Percentiles rank a stretch among this genome's conserved stretches.
These are phyloP conservation scores for Onychostoma macrolepis DNA, from an alignment of 2,113 vertebrate genomes.

Conservation along the genomic window DNA sequence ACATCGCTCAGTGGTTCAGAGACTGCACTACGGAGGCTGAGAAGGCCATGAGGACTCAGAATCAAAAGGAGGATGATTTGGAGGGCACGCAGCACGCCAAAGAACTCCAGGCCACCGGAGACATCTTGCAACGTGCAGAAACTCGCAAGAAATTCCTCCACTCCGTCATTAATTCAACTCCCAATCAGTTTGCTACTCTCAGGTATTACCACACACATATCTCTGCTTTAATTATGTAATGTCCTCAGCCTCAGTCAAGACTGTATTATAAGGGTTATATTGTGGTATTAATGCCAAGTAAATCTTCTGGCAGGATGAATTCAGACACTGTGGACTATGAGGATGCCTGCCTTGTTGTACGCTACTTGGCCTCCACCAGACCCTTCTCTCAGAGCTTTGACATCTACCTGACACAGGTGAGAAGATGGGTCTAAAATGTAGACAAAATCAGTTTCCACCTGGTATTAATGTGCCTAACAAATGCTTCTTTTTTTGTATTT, in stretches of 20 bases:
- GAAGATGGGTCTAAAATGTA: slow-evolving; percentile 36
- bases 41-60: slow-evolving; percentile 92
- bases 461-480: not conserved
- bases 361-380: slow-evolving; percentile 99
- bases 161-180: slow-evolving; percentile 86
- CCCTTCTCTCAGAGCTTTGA: slow-evolving; percentile 99
- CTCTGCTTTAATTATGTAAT: not conserved
- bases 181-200: slow-evolving; percentile 88
- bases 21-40: slow-evolving; percentile 94
- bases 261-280: not conserved
- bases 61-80: slow-evolving; percentile 87
- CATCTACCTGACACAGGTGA: slow-evolving; percentile 99
- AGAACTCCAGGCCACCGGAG: slow-evolving; percentile 90
- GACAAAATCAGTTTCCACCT: not conserved
- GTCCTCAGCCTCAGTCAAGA: not conserved
- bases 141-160: slow-evolving; percentile 93
- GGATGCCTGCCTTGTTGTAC: slow-evolving; percentile 94
- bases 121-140: slow-evolving; percentile 94
- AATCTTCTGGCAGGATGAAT: slow-evolving; percentile 81
- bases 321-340: slow-evolving; percentile 96
- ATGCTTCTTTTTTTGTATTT: not conserved
- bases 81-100: slow-evolving; percentile 91
- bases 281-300: not conserved
- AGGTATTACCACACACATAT: slow-evolving; percentile 75
- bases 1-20: slow-evolving; percentile 95